Percentiles rank a stretch among this genome's conserved stretches.
phyloP scores from a whole-genome alignment of 2,797 vertebrate genomes.

The Crenuchus spilurus region DNA sequence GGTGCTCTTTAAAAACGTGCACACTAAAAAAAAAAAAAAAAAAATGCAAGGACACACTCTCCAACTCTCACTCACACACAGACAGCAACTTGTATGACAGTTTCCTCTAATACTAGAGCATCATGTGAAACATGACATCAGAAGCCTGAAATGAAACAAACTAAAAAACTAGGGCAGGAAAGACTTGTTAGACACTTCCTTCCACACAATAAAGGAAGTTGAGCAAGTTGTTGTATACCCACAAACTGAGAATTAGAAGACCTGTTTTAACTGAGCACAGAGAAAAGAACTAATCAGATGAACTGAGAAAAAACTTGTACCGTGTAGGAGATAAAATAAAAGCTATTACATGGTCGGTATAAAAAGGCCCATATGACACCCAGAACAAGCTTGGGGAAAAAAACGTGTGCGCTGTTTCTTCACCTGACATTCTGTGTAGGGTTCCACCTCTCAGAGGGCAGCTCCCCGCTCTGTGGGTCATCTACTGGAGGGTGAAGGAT shows the following conservation, averaged over 20 bases:
- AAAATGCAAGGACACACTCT: too few species aligned
- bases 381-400: too few species aligned
- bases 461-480: constrained; percentile 96
- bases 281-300: neutral
- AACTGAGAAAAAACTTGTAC: neutral
- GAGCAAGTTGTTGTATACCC: neutral
- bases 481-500: constrained; percentile 96
- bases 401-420: neutral
- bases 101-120: constrained; percentile 14
- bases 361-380: neutral
- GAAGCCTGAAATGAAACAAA: constrained; percentile 25
- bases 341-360: neutral
- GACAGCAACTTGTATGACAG: constrained; percentile 14
- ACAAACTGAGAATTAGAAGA: neutral
- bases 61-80: neutral
- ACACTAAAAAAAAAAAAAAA: too few species aligned
- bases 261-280: neutral
- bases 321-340: neutral
- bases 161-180: constrained; percentile 25
- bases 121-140: constrained; percentile 29
- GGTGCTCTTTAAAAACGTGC: constrained; percentile 28
- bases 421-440: constrained; percentile 98
- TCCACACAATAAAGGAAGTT: neutral
- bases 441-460: constrained; percentile 97
- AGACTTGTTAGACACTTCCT: constrained; percentile 25